A percentile compares a stretch with the other conserved stretches of the same genome.
Conservation (phyloP, 2,888 invertebrate species). For the Stenodema calcarata region DNA sequence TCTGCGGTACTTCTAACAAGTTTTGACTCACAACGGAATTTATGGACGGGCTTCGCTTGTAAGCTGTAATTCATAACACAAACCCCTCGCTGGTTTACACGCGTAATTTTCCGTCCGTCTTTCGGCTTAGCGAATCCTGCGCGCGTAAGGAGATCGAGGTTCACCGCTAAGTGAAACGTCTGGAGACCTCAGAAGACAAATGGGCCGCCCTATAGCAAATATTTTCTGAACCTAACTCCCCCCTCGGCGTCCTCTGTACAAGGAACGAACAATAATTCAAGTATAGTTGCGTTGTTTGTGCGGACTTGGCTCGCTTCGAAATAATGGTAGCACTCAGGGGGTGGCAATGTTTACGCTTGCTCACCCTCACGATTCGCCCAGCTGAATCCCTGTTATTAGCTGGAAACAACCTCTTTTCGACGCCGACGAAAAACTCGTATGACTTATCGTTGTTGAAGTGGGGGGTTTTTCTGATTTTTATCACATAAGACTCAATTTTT, state of each 20-base stretch:
- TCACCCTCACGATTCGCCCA: background rate
- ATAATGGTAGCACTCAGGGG: slow-evolving; percentile 24
- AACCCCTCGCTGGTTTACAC: background rate
- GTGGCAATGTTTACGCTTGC: slow-evolving; percentile 21
- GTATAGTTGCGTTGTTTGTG: slow-evolving; percentile 42
- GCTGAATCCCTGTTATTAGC: background rate
- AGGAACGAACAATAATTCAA: slow-evolving; percentile 42
- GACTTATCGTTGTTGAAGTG: background rate
- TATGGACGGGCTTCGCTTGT: background rate
- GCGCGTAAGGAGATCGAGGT: background rate
- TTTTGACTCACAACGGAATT: too few relatives aligned
- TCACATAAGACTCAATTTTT: too few relatives aligned
- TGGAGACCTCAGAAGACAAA: slow-evolving; percentile 39
- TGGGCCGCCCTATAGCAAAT: slow-evolving; percentile 41
- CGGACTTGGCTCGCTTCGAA: background rate
- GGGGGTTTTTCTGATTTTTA: too few relatives aligned
- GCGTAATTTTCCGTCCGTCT: background rate
- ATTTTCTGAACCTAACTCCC: slow-evolving; percentile 42
- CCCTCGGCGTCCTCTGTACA: background rate
- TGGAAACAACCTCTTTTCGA: background rate
- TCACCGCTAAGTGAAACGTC: slow-evolving; percentile 44
- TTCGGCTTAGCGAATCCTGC: slow-evolving; percentile 10
- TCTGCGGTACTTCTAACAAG: too few relatives aligned
- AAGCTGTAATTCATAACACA: background rate
- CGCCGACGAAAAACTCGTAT: background rate